Percentiles rank a stretch among this genome's conserved stretches.
These are phyloP conservation scores for Lepidothrix coronata DNA, from an alignment of 2,113 vertebrate species.

Conservation along the genomic window DNA sequence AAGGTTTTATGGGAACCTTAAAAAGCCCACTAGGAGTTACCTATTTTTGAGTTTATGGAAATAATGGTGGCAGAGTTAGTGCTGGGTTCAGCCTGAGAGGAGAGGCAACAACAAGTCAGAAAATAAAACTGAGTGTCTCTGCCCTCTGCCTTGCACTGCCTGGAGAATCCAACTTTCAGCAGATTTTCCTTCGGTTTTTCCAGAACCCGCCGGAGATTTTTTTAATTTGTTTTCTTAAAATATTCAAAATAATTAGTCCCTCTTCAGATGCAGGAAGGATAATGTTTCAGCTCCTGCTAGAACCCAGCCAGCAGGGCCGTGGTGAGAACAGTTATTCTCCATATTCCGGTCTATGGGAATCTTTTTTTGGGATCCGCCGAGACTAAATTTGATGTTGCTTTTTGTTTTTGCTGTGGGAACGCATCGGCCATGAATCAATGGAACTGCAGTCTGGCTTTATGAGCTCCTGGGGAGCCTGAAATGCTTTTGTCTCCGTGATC, in stretches of 20 bases:
- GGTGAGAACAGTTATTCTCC: background rate
- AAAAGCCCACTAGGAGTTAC: background rate
- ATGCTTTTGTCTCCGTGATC: constrained; percentile 43
- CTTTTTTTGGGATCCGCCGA: background rate
- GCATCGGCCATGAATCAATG: background rate
- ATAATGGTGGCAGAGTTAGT: background rate
- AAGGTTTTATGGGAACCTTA: background rate
- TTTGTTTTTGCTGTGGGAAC: constrained; percentile 19
- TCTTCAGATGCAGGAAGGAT: background rate
- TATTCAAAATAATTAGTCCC: background rate
- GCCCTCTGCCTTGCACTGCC: background rate
- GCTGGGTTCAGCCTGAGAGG: background rate
- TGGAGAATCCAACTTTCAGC: background rate
- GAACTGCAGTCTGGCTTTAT: background rate
- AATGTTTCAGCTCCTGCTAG: background rate
- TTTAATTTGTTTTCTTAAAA: constrained; percentile 38
- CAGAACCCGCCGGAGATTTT: background rate
- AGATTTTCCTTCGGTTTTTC: constrained; percentile 6
- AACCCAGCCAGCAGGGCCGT: background rate
- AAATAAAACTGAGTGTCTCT: background rate
- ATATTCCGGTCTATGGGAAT: background rate
- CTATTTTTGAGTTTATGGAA: background rate
- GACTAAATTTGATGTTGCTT: background rate
- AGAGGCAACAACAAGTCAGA: background rate
- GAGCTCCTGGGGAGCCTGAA: constrained; percentile 29